A percentile compares a stretch with the other conserved stretches of the same genome.
These are phyloP conservation scores for Tortrix viridana DNA, from an alignment of 2,888 invertebrate species.

Conservation along the genomic window DNA sequence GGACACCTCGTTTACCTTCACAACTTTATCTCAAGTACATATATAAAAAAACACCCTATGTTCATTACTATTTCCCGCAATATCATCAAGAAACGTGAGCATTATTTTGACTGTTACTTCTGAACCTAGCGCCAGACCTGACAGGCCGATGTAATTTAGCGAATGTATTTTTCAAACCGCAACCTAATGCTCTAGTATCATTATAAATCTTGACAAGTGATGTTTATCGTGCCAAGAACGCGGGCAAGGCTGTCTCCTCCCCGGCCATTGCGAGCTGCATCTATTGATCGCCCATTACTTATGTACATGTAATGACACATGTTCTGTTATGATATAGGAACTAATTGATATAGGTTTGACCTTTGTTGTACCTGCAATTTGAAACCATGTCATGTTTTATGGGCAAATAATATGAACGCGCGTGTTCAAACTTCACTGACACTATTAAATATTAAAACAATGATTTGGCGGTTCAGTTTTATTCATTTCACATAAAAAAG, in stretches of 20 bases:
- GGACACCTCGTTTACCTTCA: not conserved
- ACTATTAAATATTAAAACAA: too few relatives aligned
- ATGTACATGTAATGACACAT: slow-evolving; percentile 35
- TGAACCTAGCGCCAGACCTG: slow-evolving; percentile 6
- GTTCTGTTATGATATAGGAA: slow-evolving; percentile 33
- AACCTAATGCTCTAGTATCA: slow-evolving; percentile 46
- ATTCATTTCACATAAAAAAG: too few relatives aligned
- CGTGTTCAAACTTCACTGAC: not conserved
- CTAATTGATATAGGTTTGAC: slow-evolving; percentile 36
- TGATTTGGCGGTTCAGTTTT: too few relatives aligned
- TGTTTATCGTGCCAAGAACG: slow-evolving; percentile 59
- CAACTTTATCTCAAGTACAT: not conserved
- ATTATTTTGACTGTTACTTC: slow-evolving; percentile 3
- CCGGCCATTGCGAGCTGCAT: slow-evolving; percentile 42
- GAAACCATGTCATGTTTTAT: slow-evolving; percentile 18
- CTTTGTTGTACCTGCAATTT: slow-evolving; percentile 32
- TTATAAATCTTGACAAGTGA: slow-evolving; percentile 58
- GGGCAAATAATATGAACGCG: not conserved
- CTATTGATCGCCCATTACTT: slow-evolving; percentile 36
- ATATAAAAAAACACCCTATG: not conserved
- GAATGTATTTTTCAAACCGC: slow-evolving; percentile 35
- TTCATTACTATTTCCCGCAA: not conserved
- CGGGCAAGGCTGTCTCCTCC: slow-evolving; percentile 71
- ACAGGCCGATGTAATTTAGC: slow-evolving; percentile 27
- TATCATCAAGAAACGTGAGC: slow-evolving; percentile 1